Evolutionary conservation across 2,113 vertebrate species (phyloP).

Genomic region (Chaetura pelagica): DNA sequence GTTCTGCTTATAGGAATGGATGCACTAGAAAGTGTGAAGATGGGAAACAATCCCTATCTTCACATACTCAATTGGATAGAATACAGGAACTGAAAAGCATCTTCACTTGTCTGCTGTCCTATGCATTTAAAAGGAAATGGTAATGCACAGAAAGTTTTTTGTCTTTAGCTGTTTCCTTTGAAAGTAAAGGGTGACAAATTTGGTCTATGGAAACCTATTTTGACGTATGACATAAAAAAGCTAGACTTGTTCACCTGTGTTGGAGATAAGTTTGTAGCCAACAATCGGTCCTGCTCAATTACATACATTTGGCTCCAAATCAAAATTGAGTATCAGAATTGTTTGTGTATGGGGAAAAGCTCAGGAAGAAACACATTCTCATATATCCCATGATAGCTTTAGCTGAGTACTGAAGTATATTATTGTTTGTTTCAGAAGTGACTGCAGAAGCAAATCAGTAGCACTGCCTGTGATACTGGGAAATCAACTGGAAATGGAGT

Average conservation of each 20-base stretch:
- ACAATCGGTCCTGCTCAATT: not conserved
- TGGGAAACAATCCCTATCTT: not conserved
- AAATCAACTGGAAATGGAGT: not conserved
- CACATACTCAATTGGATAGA: not conserved
- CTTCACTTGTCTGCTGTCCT: not conserved
- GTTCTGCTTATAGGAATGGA: not conserved
- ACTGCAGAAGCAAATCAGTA: not conserved
- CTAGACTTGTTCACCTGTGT: not conserved
- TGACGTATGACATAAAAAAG: not conserved
- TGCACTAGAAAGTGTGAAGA: not conserved
- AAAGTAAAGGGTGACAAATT: not conserved
- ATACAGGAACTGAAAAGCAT: not conserved
- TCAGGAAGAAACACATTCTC: not conserved
- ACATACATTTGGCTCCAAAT: not conserved
- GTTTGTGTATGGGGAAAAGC: not conserved
- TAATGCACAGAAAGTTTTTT: not conserved
- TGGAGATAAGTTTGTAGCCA: not conserved
- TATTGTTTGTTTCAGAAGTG: not conserved
- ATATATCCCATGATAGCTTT: not conserved
- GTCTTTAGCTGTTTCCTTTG: not conserved
- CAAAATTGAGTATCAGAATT: not conserved
- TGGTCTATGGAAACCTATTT: not conserved
- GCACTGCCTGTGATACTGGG: not conserved
- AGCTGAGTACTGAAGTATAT: not conserved
- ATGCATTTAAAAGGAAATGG: not conserved